These are phyloP conservation scores for Orthosia gracilis DNA, from an alignment of 2,888 invertebrate genomes.

Conservation along the genomic window DNA sequence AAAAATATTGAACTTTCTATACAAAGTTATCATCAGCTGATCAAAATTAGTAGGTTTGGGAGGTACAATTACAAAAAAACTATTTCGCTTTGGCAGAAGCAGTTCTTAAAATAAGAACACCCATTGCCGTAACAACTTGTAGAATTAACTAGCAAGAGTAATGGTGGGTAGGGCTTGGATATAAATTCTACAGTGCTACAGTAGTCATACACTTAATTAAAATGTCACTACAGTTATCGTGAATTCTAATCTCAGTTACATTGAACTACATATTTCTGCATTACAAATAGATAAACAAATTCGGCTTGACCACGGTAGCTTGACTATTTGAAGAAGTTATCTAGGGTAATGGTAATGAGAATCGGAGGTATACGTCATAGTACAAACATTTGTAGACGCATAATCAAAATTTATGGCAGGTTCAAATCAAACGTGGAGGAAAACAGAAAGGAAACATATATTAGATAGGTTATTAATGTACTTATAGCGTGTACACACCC, in stretches of 20 bases:
- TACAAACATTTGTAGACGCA: slow-evolving; percentile 26
- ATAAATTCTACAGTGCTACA: slow-evolving; percentile 10
- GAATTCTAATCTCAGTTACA: slow-evolving; percentile 37
- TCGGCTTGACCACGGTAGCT: too few species aligned
- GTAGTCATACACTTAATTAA: slow-evolving; percentile 32
- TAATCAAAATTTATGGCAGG: slow-evolving; percentile 27
- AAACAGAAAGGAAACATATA: slow-evolving; percentile 38
- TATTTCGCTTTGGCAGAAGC: too few species aligned
- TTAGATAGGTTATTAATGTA: slow-evolving; percentile 22
- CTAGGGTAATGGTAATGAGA: slow-evolving; percentile 44
- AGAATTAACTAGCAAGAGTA: not conserved
- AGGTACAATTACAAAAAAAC: too few species aligned
- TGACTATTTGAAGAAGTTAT: slow-evolving; percentile 39
- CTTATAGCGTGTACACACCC: slow-evolving; percentile 36
- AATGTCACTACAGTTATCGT: slow-evolving; percentile 27
- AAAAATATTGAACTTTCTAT: too few species aligned
- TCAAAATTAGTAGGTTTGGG: too few species aligned
- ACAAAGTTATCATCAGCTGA: too few species aligned
- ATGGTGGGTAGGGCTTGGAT: slow-evolving; percentile 2
- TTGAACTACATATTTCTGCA: slow-evolving; percentile 50
- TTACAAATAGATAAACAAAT: slow-evolving; percentile 49
- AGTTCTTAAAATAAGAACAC: too few species aligned
- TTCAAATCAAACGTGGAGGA: slow-evolving; percentile 34
- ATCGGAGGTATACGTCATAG: slow-evolving; percentile 41
- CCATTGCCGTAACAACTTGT: too few species aligned